Evolutionary conservation across 2,113 vertebrate genomes (phyloP).

Genomic region (Acrocephalus arundinaceus): DNA sequence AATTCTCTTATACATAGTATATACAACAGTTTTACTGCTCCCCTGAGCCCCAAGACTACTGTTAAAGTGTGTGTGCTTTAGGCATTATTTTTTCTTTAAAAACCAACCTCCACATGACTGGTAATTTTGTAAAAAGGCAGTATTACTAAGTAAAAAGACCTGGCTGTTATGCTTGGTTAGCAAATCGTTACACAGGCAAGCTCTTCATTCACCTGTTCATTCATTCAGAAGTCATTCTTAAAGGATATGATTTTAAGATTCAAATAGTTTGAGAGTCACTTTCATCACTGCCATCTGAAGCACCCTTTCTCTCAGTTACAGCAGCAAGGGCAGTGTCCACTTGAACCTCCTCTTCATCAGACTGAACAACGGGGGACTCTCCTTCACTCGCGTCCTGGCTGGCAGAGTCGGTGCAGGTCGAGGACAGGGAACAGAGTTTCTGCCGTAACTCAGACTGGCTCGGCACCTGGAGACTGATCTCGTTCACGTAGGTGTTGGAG

Average conservation of each 20-base stretch:
- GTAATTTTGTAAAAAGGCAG: constrained; percentile 52
- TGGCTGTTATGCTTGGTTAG: constrained; percentile 35
- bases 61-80: constrained; percentile 53
- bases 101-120: constrained; percentile 22
- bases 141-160: constrained; percentile 47
- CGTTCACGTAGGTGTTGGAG: constrained; percentile 69
- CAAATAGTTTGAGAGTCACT: constrained; percentile 79
- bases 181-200: constrained; percentile 51
- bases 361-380: constrained; percentile 78
- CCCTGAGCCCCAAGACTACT: constrained; percentile 60
- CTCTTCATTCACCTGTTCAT: constrained; percentile 48
- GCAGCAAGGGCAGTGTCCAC: constrained; percentile 81
- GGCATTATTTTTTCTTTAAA: constrained; percentile 19
- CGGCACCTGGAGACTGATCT: constrained; percentile 88
- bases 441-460: constrained; percentile 77
- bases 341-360: constrained; percentile 86
- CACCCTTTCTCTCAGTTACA: constrained; percentile 56
- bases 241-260: constrained; percentile 21
- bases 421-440: constrained; percentile 81
- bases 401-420: constrained; percentile 78
- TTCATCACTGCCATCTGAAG: constrained; percentile 85
- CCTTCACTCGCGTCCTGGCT: constrained; percentile 81
- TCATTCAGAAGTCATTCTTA: constrained; percentile 56
- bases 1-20: constrained; percentile 65
- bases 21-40: constrained; percentile 54